phyloP scores from a whole-genome alignment of 2,113 vertebrate species.

The Arenaria interpres region DNA sequence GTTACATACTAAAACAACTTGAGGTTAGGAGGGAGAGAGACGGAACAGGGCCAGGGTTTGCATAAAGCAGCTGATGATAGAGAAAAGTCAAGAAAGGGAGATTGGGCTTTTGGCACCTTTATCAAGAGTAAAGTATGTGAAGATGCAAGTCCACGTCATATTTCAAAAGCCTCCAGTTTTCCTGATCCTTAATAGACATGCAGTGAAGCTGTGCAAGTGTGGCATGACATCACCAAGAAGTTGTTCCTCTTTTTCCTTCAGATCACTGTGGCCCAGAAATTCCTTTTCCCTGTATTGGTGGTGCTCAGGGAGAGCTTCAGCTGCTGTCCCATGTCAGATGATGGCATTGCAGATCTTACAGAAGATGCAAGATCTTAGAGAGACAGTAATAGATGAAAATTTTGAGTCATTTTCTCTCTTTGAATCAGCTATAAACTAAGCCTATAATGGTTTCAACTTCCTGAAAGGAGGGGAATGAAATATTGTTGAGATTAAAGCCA shows the following conservation, averaged over 20 bases:
- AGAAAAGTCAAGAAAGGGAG: background rate
- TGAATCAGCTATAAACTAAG: background rate
- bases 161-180: background rate
- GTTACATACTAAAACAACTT: background rate
- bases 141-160: background rate
- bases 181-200: background rate
- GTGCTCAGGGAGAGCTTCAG: background rate
- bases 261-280: background rate
- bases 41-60: background rate
- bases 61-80: background rate
- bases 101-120: background rate
- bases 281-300: background rate
- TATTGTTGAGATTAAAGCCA: background rate
- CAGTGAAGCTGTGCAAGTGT: background rate
- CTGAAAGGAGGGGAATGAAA: background rate
- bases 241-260: background rate
- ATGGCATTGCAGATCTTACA: background rate
- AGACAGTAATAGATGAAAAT: background rate
- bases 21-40: background rate
- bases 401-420: background rate
- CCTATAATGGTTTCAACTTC: background rate
- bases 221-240: background rate
- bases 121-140: background rate
- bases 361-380: background rate
- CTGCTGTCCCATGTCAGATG: background rate